Base-by-base conservation (phyloP, 2,888 invertebrate genomes). In the Ephialtes manifestator region DNA sequence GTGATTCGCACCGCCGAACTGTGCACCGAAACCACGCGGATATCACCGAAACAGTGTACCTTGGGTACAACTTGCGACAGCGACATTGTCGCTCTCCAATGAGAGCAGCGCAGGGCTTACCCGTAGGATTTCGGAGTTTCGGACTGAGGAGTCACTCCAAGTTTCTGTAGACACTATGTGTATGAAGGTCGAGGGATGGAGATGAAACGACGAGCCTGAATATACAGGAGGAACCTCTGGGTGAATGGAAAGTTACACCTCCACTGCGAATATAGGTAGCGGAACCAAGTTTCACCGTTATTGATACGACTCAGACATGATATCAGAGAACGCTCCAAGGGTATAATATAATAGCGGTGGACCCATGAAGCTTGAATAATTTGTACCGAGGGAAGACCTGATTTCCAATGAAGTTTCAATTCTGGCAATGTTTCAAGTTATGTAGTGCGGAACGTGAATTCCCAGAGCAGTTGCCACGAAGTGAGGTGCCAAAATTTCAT, bases 271-370 rank as follows among this genome's bases (percentile, higher is more conserved):
- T 55, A 28, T 55, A 43, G 43, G 51, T 39, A 31, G 72, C 35
- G 28, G 55, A 60, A 35, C 67, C 35, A 84, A 81, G 77, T 84
- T 84, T 84, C 72, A 43, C 67, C 72, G 63, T 71, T 72, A 81
- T 84, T 74, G 84, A 84, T 84, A 77, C 48, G 81, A 74, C 68
- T 74, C 81, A 77, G 72, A 81, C 72, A 72, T 81, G 81, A 78
- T 84, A 84, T 81, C 74, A 72, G 72, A 31, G 72, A 74, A 48
- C 53, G 20, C 20, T 31, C 4, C 46, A n/a, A 39, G 48, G 43
- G 8, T 20, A 76, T 43, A 60, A 48, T 67, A 31, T 46, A n/a
- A 18, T 18, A 35, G 18, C 43, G 43, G 31, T n/a, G 15, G 67
- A 31, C 53, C 28, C 53, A 71, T 24, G 71, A 77, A 77, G 46